Base-by-base conservation (phyloP, 1,140 invertebrate genomes). In the Papilio machaon region DNA sequence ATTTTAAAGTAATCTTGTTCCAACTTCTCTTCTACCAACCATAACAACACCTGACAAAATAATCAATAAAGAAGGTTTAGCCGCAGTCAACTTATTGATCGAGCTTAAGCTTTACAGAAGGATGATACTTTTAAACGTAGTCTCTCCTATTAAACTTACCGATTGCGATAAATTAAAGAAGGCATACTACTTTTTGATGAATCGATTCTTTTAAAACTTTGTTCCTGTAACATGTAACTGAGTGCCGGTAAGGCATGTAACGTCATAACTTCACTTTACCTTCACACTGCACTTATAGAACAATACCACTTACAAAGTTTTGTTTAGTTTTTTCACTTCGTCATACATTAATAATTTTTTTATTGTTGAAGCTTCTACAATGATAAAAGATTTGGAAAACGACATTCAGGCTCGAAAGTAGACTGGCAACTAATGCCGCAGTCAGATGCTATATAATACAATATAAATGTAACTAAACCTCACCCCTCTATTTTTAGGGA, bases 231-330 rank as follows among this genome's bases (percentile, higher is more conserved):
- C 92, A 93, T 94, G 85, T 90, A 93, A 90, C 87, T 92, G 81
- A 88, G 86, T 92, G 89, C 91, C 87, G 91, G 89, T 86, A 91
- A 83, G 90, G 91, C 91, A 93, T 91, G 84, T 90, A 94, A 92
- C 92, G 92, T 94, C 92, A 94, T 94, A 86, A 93, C 91, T 93
- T 85, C 89, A 92, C 90, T 91, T 94, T 91, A 79, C 49, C 67
- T 86, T 89, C 81, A 85, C 91, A 94, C 91, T 87, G 83, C 87
- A 89, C 89, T 73, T 67, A 80, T 85, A 82, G 54, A 87, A 82
- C 52, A 83, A 87, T 86, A 82, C 88, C 90, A 87, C 85, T 86
- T 88, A 90, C 82, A 83, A 83, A 86, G 86, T 88, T 87, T 86
- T 91, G 83, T 86, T 91, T 90, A 82, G 89, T 89, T 86, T 91